Evolutionary conservation across 1,140 invertebrate species (phyloP), one percentile per base, ranked within the genome.

Genomic region (Chlorops oryzae): DNA sequence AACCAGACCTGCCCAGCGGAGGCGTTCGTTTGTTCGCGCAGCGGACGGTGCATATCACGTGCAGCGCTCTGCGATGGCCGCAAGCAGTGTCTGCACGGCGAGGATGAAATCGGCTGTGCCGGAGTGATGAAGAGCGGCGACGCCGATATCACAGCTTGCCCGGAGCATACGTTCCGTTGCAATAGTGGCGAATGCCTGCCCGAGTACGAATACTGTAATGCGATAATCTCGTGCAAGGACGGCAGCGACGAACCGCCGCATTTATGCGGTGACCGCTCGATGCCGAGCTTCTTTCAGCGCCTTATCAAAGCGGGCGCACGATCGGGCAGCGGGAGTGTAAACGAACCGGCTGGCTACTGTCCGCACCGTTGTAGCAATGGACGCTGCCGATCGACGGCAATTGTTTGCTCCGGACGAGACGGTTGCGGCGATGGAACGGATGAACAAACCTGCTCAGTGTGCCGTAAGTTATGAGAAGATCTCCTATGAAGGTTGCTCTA

Each of bases 351-450:
- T 15, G 57, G 60, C 38, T 72, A 72, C 53, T 92, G 88, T 61
- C 88, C 88, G 9, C 81, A 90, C 61, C 78, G 84, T 42, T 95
- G 91, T 70, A 80, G 78, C 39, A 93, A 93, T 70, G 88, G 89
- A 1, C 77, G 87, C 38, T 94, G 91, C 67, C 78, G 91, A 49
- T 91, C 88, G 20, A 86, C 86, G 12, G 89, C 90, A 0, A 87
- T 92, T 42, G 81, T 87, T 3, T 93, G 90, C 70, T 91, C 87
- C 10, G 90, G 90, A 7, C 77, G 85, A 10, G 90, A 93, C 68
- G 90, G 90, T 23, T 93, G 91, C 64, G 90, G 90, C 5, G 90
- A 94, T 77, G 86, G 86, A 54, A 87, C 83, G 35, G 91, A 94
- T 66, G 91, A 94, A 74, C 80, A 80, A 28, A 80, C 81, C 51